phyloP scores from a whole-genome alignment of 2,888 invertebrate species.

The Cactoblastis cactorum region DNA sequence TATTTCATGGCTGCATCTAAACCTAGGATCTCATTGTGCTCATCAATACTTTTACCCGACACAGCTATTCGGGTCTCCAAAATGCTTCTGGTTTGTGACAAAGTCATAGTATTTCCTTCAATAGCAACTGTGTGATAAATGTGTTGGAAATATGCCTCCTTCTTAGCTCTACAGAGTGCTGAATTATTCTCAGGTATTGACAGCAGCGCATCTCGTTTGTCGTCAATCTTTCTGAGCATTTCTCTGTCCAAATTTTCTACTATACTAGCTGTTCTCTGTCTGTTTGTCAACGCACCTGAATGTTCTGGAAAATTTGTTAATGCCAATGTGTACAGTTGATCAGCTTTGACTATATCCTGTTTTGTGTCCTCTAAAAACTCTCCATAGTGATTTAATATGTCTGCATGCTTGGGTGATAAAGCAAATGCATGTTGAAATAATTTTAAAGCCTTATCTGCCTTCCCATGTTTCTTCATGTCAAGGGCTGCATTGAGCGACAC shows the following conservation, averaged over 20 bases:
- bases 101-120: slow-evolving; percentile 97
- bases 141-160: slow-evolving; percentile 96
- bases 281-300: slow-evolving; percentile 86
- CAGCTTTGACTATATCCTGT: slow-evolving; percentile 92
- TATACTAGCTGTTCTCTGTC: slow-evolving; percentile 90
- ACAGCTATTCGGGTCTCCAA: slow-evolving; percentile 90
- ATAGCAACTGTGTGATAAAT: slow-evolving; percentile 98
- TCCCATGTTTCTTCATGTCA: slow-evolving; percentile 90
- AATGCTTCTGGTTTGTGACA: slow-evolving; percentile 93
- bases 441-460: slow-evolving; percentile 90
- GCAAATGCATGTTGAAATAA: slow-evolving; percentile 94
- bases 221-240: slow-evolving; percentile 88
- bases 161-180: slow-evolving; percentile 91
- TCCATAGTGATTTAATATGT: slow-evolving; percentile 94
- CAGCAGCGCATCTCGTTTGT: slow-evolving; percentile 89
- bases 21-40: slow-evolving; percentile 97
- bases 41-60: slow-evolving; percentile 94
- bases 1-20: slow-evolving; percentile 97
- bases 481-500: slow-evolving; percentile 90
- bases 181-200: slow-evolving; percentile 89
- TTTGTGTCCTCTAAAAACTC: slow-evolving; percentile 93
- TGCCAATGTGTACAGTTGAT: slow-evolving; percentile 93
- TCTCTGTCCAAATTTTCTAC: slow-evolving; percentile 93
- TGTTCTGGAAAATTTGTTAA: slow-evolving; percentile 91
- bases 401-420: slow-evolving; percentile 94